A percentile compares a stretch with the other conserved stretches of the same genome.
Conservation (phyloP, 2,797 vertebrate species). For the Rhynchonycteris naso region DNA sequence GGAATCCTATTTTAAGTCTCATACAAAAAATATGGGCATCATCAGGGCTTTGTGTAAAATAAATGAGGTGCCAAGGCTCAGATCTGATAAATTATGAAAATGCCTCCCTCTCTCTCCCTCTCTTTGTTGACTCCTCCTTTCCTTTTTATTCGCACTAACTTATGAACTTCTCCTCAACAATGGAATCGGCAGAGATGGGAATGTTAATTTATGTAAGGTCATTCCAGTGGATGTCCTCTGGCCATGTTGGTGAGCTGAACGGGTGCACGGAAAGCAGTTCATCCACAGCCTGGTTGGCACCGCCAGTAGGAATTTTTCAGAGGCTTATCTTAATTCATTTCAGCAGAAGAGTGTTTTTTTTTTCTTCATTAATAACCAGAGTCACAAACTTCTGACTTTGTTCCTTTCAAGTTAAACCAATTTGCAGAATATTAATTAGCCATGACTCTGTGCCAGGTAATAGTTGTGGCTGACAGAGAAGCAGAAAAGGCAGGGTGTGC, state of each 20-base stretch:
- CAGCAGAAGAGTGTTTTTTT: neutral
- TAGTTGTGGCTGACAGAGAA: neutral
- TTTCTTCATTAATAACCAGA: neutral
- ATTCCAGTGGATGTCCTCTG: neutral
- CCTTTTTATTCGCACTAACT: neutral
- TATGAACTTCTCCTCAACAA: neutral
- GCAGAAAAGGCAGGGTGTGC: neutral
- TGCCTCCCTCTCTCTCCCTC: neutral
- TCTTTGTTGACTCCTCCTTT: neutral
- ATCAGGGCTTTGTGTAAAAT: conserved; percentile 19
- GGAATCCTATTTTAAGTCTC: neutral
- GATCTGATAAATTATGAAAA: conserved; percentile 36
- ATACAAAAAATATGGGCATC: neutral
- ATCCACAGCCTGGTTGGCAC: neutral
- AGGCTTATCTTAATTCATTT: neutral
- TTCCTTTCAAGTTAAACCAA: conserved; percentile 30
- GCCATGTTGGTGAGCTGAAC: neutral
- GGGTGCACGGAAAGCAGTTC: neutral
- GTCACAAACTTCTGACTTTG: conserved; percentile 12
- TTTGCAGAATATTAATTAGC: conserved; percentile 44
- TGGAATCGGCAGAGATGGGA: neutral
- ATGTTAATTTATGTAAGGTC: conserved; percentile 27
- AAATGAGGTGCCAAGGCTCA: conserved; percentile 18
- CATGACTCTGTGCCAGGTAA: neutral
- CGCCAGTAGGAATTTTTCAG: neutral